phyloP scores from a whole-genome alignment of 2,888 invertebrate species.

The Sinelater perroti region DNA sequence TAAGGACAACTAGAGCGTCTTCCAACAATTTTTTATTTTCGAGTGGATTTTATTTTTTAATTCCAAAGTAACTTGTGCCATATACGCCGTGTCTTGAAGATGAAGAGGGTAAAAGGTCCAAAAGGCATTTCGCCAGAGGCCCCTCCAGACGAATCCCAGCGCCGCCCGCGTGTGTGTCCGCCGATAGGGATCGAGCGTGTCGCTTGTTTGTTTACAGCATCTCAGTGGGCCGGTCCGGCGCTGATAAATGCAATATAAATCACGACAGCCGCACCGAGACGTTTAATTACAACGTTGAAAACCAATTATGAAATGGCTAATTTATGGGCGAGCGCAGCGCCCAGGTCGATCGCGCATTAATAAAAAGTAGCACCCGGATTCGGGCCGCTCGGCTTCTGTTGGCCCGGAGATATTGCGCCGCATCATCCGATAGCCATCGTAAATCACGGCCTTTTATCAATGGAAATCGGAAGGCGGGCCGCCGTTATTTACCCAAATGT shows the following conservation, averaged over 20 bases:
- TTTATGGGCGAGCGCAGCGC: slow-evolving; percentile 52
- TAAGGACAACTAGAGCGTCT: too few species aligned
- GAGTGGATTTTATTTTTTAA: too few species aligned
- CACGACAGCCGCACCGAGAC: slow-evolving; percentile 51
- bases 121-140: too few species aligned
- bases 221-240: slow-evolving; percentile 49
- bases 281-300: slow-evolving; percentile 60
- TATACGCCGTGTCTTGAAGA: too few species aligned
- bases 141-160: too few species aligned
- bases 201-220: slow-evolving; percentile 55
- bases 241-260: slow-evolving; percentile 56
- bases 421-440: slow-evolving; percentile 36
- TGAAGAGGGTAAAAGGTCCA: too few species aligned
- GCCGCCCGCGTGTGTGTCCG: slow-evolving; percentile 44
- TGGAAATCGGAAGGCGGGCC: slow-evolving; percentile 43
- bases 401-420: slow-evolving; percentile 36
- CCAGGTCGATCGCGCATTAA: slow-evolving; percentile 39
- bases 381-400: slow-evolving; percentile 48
- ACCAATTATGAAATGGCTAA: slow-evolving; percentile 59
- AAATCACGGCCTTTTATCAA: slow-evolving; percentile 45
- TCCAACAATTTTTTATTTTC: too few species aligned
- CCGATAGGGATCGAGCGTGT: slow-evolving; percentile 55
- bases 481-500: slow-evolving; percentile 43
- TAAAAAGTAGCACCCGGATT: slow-evolving; percentile 44
- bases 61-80: too few species aligned